These are phyloP conservation scores for Endomychus coccineus DNA, from an alignment of 2,888 invertebrate species.

Conservation along the genomic window DNA sequence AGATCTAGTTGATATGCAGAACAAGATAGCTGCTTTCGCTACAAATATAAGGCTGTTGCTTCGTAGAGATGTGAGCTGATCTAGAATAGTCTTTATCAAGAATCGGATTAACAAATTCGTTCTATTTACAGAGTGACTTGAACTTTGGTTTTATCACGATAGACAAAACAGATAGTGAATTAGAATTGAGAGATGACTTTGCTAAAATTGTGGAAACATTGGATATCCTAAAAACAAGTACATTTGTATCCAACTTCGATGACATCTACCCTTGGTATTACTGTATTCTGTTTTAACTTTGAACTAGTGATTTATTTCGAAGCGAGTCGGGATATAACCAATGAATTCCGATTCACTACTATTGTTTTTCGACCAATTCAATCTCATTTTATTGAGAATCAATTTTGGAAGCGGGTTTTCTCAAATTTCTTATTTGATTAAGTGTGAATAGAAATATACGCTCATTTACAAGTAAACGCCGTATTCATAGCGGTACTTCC, in stretches of 20 bases:
- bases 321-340: no score
- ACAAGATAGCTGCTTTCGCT: constrained; percentile 41
- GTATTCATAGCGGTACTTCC: no score
- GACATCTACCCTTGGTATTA: constrained; percentile 43
- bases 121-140: constrained; percentile 32
- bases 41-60: constrained; percentile 43
- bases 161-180: constrained; percentile 29
- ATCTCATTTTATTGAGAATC: no score
- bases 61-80: constrained; percentile 43
- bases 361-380: no score
- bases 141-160: constrained; percentile 30
- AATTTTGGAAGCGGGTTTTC: no score
- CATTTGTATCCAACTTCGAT: constrained; percentile 42
- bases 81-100: no score
- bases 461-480: no score
- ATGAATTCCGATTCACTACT: no score
- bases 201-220: constrained; percentile 40
- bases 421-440: no score
- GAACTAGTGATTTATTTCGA: no score
- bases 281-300: no score
- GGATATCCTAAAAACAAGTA: constrained; percentile 37
- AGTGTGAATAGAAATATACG: no score
- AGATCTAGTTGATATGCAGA: constrained; percentile 48
- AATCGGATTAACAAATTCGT: background rate
- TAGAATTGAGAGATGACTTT: constrained; percentile 36